Evolutionary conservation across 2,113 vertebrate species (phyloP).

Genomic region (Bathybates hornii): DNA sequence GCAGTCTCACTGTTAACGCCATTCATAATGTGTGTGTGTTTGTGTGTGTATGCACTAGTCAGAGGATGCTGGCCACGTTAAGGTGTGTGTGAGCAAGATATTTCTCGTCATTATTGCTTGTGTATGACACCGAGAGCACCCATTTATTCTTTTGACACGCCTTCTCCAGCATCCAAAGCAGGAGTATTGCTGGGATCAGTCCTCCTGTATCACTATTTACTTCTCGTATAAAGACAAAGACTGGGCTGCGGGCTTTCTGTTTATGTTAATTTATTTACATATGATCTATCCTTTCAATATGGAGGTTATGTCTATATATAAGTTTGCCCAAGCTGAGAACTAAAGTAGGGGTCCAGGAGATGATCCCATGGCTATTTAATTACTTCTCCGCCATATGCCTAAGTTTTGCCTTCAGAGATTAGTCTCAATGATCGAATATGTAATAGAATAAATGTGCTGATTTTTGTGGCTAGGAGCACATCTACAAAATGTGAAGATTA

Average conservation of each 20-base stretch:
- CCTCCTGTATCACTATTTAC: background rate
- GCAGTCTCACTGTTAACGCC: constrained; percentile 26
- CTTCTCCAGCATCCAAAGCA: background rate
- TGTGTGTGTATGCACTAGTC: constrained; percentile 63
- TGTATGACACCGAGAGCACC: background rate
- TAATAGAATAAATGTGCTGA: background rate
- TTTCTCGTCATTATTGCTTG: constrained; percentile 24
- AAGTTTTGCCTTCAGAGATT: background rate
- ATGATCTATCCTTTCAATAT: background rate
- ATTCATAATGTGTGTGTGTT: constrained; percentile 49
- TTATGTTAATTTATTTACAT: background rate
- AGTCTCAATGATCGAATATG: background rate
- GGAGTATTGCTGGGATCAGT: background rate
- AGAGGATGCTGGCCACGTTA: constrained; percentile 79
- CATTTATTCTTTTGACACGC: background rate
- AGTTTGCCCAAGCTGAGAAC: background rate
- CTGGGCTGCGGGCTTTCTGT: background rate
- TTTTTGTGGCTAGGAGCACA: background rate
- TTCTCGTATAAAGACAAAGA: background rate
- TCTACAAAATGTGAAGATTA: background rate
- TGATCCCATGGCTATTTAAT: background rate
- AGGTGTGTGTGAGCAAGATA: constrained; percentile 71
- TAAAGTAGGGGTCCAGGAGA: background rate
- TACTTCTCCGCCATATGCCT: background rate
- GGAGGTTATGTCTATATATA: background rate